Evolutionary conservation across 2,888 invertebrate species (phyloP).

Genomic region (Melikaiella ostensackeni): DNA sequence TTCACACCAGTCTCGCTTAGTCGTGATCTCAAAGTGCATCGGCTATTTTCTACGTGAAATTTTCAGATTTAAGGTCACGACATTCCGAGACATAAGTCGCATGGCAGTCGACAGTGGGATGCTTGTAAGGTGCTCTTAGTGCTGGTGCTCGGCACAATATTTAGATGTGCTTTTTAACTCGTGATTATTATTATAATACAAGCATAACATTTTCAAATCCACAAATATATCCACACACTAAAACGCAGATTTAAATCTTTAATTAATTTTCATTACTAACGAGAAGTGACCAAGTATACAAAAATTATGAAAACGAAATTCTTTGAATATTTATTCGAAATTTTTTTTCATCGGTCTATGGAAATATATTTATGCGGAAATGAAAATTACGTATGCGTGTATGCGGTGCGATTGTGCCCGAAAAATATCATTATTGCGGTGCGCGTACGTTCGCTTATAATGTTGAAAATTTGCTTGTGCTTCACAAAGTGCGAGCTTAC

Average conservation of each 20-base stretch:
- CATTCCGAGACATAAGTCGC: constrained; percentile 54
- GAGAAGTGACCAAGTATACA: too few relatives aligned
- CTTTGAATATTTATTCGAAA: not conserved
- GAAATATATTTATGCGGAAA: constrained; percentile 12
- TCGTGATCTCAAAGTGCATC: constrained; percentile 43
- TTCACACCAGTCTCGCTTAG: constrained; percentile 57
- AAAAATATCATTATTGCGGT: constrained; percentile 53
- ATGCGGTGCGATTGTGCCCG: constrained; percentile 71
- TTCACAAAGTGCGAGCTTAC: constrained; percentile 75
- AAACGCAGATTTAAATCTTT: not conserved
- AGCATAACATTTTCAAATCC: constrained; percentile 34
- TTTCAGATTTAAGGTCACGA: constrained; percentile 39
- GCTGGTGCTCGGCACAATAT: constrained; percentile 71
- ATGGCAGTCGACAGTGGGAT: constrained; percentile 67
- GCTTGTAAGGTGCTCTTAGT: constrained; percentile 70
- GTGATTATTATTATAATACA: constrained; percentile 46
- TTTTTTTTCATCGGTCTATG: not conserved
- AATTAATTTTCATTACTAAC: not conserved
- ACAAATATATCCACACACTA: not conserved
- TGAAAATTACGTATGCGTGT: constrained; percentile 51
- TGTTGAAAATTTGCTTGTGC: constrained; percentile 63
- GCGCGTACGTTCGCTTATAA: constrained; percentile 53
- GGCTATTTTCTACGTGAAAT: constrained; percentile 36
- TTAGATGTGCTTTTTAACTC: constrained; percentile 58
- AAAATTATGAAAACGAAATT: not conserved